Percentiles rank a stretch among this genome's conserved stretches.
These are phyloP conservation scores for Hippocampus zosterae DNA, from an alignment of 2,113 vertebrate species.

Conservation along the genomic window DNA sequence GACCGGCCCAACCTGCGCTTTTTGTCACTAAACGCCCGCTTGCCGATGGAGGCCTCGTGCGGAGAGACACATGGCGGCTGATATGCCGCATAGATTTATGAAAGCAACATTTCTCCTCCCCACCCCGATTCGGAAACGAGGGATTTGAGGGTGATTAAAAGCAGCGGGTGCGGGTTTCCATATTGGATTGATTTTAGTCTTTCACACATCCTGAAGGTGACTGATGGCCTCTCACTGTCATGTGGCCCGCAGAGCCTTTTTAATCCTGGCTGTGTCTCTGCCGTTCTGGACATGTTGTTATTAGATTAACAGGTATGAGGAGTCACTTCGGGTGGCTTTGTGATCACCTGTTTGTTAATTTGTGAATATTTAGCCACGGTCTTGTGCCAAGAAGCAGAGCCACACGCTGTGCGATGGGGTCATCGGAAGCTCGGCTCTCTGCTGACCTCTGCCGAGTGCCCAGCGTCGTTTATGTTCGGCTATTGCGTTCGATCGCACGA, in stretches of 20 bases:
- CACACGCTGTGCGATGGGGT: conserved; percentile 19
- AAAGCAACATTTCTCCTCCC: conserved; percentile 11
- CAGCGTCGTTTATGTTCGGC: not conserved
- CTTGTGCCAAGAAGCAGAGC: conserved; percentile 28
- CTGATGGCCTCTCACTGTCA: conserved; percentile 36
- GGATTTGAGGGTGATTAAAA: conserved; percentile 58
- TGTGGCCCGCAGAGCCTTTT: conserved; percentile 37
- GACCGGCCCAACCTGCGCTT: conserved; percentile 36
- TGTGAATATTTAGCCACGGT: conserved; percentile 48
- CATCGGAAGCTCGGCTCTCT: conserved; percentile 28
- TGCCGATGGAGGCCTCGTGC: not conserved
- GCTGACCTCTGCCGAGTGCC: conserved; percentile 29
- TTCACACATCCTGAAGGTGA: conserved; percentile 66
- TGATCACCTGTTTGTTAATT: conserved; percentile 68
- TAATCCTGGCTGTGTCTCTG: conserved; percentile 47
- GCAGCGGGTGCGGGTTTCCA: conserved; percentile 44
- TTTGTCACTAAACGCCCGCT: conserved; percentile 16
- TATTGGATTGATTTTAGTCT: conserved; percentile 57
- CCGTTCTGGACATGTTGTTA: conserved; percentile 47
- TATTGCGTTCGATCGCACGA: too few species aligned
- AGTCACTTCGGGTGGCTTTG: conserved; percentile 49
- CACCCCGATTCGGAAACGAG: conserved; percentile 36
- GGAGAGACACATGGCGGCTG: conserved; percentile 19
- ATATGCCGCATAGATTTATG: conserved; percentile 33
- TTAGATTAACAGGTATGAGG: conserved; percentile 66